Evolutionary conservation across 1,140 invertebrate species (phyloP).

Genomic region (Arctopsyche grandis): DNA sequence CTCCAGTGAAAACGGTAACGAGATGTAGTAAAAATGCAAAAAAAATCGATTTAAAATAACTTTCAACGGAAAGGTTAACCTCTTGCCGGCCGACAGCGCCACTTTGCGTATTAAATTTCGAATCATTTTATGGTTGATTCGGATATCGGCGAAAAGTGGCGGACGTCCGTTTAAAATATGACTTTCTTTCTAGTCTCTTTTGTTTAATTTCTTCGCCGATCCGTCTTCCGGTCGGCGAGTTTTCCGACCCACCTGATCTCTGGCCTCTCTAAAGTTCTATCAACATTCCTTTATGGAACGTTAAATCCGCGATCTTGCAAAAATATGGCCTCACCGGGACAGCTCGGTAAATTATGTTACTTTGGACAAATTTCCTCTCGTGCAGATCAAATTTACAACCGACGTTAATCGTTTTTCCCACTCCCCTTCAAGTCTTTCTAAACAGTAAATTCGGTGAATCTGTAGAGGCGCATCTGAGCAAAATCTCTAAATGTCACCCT

Average conservation of each 20-base stretch:
- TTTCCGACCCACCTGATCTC: neutral
- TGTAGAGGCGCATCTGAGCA: no score
- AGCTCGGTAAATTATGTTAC: constrained; percentile 28
- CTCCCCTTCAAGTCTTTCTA: neutral
- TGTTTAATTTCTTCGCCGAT: constrained; percentile 23
- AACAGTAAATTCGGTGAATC: no score
- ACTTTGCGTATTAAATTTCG: neutral
- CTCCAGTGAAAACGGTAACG: neutral
- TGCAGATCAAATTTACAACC: constrained; percentile 30
- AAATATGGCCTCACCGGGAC: constrained; percentile 27
- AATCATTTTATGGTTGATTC: neutral
- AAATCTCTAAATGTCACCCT: no score
- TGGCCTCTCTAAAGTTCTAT: constrained; percentile 18
- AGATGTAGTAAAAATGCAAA: constrained; percentile 8
- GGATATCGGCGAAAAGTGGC: neutral
- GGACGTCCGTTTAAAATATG: neutral
- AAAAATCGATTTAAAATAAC: constrained; percentile 21
- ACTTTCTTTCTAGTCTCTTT: neutral
- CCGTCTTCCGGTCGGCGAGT: neutral
- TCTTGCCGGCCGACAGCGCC: neutral
- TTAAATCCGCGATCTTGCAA: constrained; percentile 32
- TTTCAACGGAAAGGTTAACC: constrained; percentile 15
- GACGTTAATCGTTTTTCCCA: constrained; percentile 17
- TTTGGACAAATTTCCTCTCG: constrained; percentile 29
- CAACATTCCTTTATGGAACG: constrained; percentile 35